Evolutionary conservation across 2,797 vertebrate genomes (phyloP).

Genomic region (Silurus aristotelis): DNA sequence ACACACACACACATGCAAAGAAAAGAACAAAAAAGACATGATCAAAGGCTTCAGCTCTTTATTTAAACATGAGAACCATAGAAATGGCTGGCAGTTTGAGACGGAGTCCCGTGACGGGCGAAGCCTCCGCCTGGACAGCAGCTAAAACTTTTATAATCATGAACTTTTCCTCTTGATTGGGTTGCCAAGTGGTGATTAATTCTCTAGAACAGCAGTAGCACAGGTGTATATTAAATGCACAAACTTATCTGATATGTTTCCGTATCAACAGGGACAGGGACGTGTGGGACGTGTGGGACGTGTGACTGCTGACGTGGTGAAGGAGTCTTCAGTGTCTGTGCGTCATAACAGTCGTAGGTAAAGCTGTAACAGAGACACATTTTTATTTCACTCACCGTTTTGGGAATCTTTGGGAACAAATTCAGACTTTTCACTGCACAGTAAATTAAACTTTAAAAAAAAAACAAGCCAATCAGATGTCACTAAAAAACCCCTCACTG

Average conservation of each 20-base stretch:
- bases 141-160: too few species aligned
- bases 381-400: not conserved
- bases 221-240: too few species aligned
- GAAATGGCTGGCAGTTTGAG: not conserved
- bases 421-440: not conserved
- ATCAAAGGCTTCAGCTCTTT: conserved; percentile 47
- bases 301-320: not conserved
- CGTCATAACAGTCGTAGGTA: not conserved
- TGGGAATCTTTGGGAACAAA: not conserved
- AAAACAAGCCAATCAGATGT: not conserved
- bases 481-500: too few species aligned
- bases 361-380: not conserved
- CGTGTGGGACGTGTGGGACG: too few species aligned
- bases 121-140: not conserved
- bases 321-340: not conserved
- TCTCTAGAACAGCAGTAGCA: not conserved
- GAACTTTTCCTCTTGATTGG: not conserved
- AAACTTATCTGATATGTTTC: not conserved
- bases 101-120: not conserved
- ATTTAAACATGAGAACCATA: conserved; percentile 40
- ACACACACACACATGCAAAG: too few species aligned
- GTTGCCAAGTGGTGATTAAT: not conserved
- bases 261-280: not conserved
- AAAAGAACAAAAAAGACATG: not conserved
- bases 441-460: not conserved